Base-by-base conservation (phyloP, 2,888 invertebrate genomes). In the Ectemnius lituratus region DNA sequence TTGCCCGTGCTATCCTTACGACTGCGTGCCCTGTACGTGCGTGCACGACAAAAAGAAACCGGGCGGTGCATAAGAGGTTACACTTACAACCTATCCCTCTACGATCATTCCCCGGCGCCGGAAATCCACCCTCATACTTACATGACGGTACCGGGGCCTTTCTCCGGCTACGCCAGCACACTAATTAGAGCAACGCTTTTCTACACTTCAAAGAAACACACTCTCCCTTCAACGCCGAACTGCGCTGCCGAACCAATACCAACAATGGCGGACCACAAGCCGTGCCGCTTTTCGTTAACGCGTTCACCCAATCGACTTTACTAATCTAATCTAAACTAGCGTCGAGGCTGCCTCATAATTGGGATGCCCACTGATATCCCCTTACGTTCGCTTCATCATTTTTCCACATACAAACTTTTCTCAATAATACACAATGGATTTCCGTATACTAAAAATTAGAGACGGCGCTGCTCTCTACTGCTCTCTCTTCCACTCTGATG, bases 11-110 rank as follows among this genome's bases (percentile, higher is more conserved):
- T 90, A 66, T 90, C 95, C 67, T 95, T 94, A 87, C 94, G 94
- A 88, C 94, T 95, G 87, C 95, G 94, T 85, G 96, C 96, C 96
- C 96, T 96, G 20, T 23, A 65, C 28, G n/a, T 23, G 52, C 37
- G 37, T 37, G 6, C 37, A 37, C 37, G 37, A 6, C 6, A 37
- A 63, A 60, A 79, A 46, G 64, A 76, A 70, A 73, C 73, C 64
- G 69, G 60, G 47, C 71, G 68, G 67, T 56, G 28, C 47, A 13
- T 45, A 49, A 20, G 52, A 70, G 63, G 67, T 80, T 80, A 82
- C 63, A 1, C 49, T 62, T 49, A 27, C 16, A 23, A 13, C 4
- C 11, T 37, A 66, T 47, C 8, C 37, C 37, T 23, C 6, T 1
- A 8, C 1, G 2, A 1, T 2, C 16, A 62, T 56, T 58, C 3